These are phyloP conservation scores for Lutraria lutraria DNA, from an alignment of 2,888 invertebrate species.

Conservation along the genomic window DNA sequence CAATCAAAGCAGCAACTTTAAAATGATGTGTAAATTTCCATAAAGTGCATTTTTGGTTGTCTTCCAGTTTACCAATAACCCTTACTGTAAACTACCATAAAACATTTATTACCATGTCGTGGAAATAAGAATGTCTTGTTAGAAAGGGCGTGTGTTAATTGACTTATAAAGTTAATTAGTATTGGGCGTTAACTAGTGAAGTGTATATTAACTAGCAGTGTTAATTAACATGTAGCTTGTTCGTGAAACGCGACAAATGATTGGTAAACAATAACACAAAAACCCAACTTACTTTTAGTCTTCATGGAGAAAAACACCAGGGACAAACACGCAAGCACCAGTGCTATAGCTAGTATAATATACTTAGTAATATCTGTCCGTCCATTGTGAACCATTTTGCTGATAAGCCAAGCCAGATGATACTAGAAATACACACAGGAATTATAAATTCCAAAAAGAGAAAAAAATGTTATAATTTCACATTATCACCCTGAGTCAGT, in stretches of 20 bases:
- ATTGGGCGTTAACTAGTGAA: not conserved
- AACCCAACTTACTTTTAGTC: conserved; percentile 35
- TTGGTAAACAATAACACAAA: not conserved
- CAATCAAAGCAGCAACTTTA: no score
- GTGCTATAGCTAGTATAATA: not conserved
- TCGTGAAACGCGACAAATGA: not conserved
- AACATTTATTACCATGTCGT: no score
- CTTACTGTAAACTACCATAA: no score
- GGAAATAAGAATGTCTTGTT: no score
- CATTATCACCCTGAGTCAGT: not conserved
- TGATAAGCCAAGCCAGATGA: not conserved
- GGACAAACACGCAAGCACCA: conserved; percentile 22
- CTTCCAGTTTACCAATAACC: no score
- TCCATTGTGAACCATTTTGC: conserved; percentile 32
- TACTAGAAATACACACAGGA: not conserved
- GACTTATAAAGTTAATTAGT: no score
- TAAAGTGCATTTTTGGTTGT: no score
- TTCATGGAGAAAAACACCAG: conserved; percentile 28
- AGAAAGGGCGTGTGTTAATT: no score
- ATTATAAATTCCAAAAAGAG: not conserved
- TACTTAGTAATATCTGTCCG: conserved; percentile 32
- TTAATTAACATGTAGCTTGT: not conserved
- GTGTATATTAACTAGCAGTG: not conserved
- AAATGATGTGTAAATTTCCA: no score
- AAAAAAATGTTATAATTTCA: not conserved